A percentile compares a stretch with the other conserved stretches of the same genome.
These are phyloP conservation scores for Drosophila neotestacea DNA, from an alignment of 2,888 invertebrate genomes.

Conservation along the genomic window DNA sequence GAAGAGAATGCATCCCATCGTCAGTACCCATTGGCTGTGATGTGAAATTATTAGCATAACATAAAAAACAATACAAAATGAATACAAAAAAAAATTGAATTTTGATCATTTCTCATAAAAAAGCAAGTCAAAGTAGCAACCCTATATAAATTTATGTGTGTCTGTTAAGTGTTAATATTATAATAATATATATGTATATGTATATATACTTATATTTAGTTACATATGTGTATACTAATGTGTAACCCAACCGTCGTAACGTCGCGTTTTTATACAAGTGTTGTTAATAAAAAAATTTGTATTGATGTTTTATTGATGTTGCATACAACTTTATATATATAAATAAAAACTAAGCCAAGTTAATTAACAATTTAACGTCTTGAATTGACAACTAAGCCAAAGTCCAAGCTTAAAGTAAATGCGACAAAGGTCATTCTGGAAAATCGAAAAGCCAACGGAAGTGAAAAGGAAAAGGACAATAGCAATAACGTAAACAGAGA, in stretches of 20 bases:
- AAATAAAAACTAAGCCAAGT: conserved; percentile 28
- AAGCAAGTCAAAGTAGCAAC: conserved; percentile 38
- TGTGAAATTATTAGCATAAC: conserved; percentile 76
- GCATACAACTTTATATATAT: conserved; percentile 52
- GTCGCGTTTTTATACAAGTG: conserved; percentile 81
- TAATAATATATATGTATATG: conserved; percentile 8
- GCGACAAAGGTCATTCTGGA: neutral
- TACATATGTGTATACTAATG: conserved; percentile 32
- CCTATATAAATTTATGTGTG: conserved; percentile 43
- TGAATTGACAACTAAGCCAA: conserved; percentile 43
- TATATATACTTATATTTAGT: conserved; percentile 19
- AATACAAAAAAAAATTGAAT: conserved; percentile 25
- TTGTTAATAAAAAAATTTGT: conserved; percentile 73
- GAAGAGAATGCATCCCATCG: conserved; percentile 74
- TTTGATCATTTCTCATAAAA: conserved; percentile 40
- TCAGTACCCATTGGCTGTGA: conserved; percentile 84
- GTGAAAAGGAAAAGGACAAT: conserved; percentile 38
- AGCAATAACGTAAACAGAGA: conserved; percentile 37
- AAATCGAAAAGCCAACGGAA: neutral
- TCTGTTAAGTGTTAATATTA: conserved; percentile 49
- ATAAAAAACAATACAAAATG: neutral
- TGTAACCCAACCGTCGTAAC: conserved; percentile 74
- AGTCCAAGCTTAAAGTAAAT: conserved; percentile 43
- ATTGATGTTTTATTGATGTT: conserved; percentile 79
- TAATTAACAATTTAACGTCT: conserved; percentile 51